Evolutionary conservation across 1,140 invertebrate genomes (phyloP), one percentile per base, ranked within the genome.

Genomic region (Triops cancriformis): DNA sequence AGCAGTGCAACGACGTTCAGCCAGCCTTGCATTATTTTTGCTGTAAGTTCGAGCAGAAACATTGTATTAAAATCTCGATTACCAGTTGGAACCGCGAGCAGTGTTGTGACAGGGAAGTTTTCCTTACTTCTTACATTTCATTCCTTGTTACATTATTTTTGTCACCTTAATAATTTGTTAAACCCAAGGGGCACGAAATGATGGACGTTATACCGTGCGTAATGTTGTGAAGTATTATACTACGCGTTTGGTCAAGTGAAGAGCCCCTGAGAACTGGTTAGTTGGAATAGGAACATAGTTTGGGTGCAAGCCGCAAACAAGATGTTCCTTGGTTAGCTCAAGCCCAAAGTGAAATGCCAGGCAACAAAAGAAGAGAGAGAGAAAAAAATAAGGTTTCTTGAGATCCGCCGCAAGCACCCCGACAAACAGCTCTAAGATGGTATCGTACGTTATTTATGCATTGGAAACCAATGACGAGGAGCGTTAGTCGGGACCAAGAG

Each of bases 361-460:
- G 31, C 31, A 37, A 37, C 31, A 37, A 37, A n/a, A n/a, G n/a
- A n/a, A n/a, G n/a, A 37, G 31, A 37, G 31, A n/a, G 31, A 37
- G 7, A 7, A 37, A 37, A 37, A 37, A 37, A 37, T 37, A 37
- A 37, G 31, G 31, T 37, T 37, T 37, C 31, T 64, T 64, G 23
- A 23, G 51, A 64, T 64, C 18, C 14, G 18, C 51, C 23, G 51
- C 51, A 23, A 23, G 51, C 51, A 23, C 51, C 51, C 51, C 51
- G 51, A 64, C 51, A 64, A 64, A 64, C 51, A 64, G 51, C 23
- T 10, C 51, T 37, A 64, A 64, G 51, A 64, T 64, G 51, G 51
- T 64, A 64, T 64, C 51, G 23, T 64, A 23, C 51, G 51, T 64
- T 64, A 64, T 64, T 64, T 64, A 64, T 64, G 51, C 51, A 64